Base-by-base conservation (phyloP, 2,888 invertebrate genomes). In the Helleia helle region DNA sequence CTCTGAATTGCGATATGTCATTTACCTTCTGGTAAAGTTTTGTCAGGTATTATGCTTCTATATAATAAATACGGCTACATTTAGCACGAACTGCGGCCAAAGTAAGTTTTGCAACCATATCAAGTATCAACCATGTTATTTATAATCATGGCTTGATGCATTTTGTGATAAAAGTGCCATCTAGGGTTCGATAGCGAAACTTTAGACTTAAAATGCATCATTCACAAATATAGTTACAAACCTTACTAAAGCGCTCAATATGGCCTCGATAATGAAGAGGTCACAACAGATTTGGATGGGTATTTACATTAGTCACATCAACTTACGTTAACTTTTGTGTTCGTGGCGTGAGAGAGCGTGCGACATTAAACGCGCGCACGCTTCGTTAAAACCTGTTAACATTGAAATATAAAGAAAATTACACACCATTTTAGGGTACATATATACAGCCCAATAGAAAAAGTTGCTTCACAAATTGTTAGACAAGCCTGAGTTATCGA, bases 21-120 rank as follows among this genome's bases (percentile, higher is more conserved):
- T 12, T 12, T 34, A 34, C 34, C 22, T 11, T 34, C 22, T 34
- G 34, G 34, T 34, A 34, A 31, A 17, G 7, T 30, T 9, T 31
- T 12, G 22, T 18, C 13, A 15, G 30, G 14, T 34, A 34, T 34
- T 22, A 34, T 34, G 34, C 22, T 34, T 13, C 22, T 9, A 34
- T 34, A 34, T 22, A 34, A 34, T 34, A 22, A 34, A 34, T 34
- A 34, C 34, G 12, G 17, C 34, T 34, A 34, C 22, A 22, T 22
- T 34, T 18, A 34, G n/a, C n/a, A 34, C 11, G 34, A 34, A 34
- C 18, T 34, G 34, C 18, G n/a, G n/a, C n/a, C n/a, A n/a, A n/a
- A n/a, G n/a, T n/a, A n/a, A n/a, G n/a, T n/a, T n/a, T n/a, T n/a
- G n/a, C n/a, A n/a, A n/a, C n/a, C n/a, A n/a, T n/a, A n/a, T n/a